Percentiles rank a stretch among this genome's conserved stretches.
phyloP scores from a whole-genome alignment of 2,113 vertebrate species.

The Phalacrocorax pelagicus region DNA sequence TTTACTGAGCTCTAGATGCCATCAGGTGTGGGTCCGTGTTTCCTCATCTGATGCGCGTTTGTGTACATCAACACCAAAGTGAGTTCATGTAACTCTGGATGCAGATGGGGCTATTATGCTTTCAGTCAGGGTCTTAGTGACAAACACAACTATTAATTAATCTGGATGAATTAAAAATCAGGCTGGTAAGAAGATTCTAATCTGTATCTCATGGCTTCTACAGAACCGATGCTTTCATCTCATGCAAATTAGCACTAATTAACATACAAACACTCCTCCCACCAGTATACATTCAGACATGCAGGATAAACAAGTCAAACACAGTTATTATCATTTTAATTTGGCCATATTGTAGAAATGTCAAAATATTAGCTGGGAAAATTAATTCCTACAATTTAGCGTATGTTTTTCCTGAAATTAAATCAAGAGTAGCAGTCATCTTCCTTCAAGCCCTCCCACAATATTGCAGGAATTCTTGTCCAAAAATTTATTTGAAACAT shows the following conservation, averaged over 20 bases:
- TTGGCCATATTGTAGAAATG: slow-evolving; percentile 27
- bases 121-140: neutral
- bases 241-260: neutral
- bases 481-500: neutral
- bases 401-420: slow-evolving; percentile 18
- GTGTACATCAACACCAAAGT: neutral
- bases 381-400: slow-evolving; percentile 3
- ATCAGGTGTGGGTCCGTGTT: accelerated
- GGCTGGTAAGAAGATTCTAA: neutral
- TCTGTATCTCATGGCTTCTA: neutral
- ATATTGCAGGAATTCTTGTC: neutral
- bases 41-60: neutral
- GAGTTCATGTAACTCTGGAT: neutral
- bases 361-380: slow-evolving; percentile 58
- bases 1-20: neutral
- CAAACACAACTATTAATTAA: neutral
- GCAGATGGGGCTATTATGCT: neutral
- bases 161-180: neutral
- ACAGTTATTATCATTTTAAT: neutral
- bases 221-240: neutral
- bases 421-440: slow-evolving; percentile 23
- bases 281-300: neutral
- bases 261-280: neutral
- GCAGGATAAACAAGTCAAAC: neutral
- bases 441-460: slow-evolving; percentile 48